Percentiles rank a stretch among this genome's conserved stretches.
Conservation (phyloP, 1,140 invertebrate species). For the Leptoteleia sp. region DNA sequence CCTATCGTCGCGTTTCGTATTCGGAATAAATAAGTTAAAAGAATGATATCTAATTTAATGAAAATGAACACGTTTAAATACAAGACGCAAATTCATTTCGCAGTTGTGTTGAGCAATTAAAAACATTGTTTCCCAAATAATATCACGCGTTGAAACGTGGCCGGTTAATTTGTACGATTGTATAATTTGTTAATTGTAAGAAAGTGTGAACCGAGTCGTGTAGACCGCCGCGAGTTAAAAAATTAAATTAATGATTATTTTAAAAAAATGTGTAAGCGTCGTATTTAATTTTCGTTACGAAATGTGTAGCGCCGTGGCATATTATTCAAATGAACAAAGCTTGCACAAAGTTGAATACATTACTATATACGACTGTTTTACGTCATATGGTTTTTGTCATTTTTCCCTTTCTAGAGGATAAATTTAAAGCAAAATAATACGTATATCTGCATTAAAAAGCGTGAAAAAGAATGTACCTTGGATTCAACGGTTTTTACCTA, state of each 20-base stretch:
- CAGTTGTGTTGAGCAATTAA: neutral
- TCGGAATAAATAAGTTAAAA: constrained; percentile 1
- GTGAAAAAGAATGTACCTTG: constrained; percentile 44
- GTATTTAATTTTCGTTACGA: constrained; percentile 35
- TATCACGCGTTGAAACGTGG: too few species aligned
- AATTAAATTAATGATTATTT: constrained; percentile 45
- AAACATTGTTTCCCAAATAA: constrained; percentile 4
- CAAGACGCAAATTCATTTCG: constrained; percentile 1
- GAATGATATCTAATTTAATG: constrained; percentile 5
- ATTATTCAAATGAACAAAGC: constrained; percentile 42
- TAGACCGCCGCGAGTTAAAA: too few species aligned
- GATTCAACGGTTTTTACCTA: constrained; percentile 48
- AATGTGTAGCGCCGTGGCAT: constrained; percentile 31
- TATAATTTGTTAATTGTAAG: too few species aligned
- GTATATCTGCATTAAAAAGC: constrained; percentile 56
- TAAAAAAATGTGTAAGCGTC: constrained; percentile 18
- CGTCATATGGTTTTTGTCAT: constrained; percentile 56
- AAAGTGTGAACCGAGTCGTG: too few species aligned
- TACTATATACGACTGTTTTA: constrained; percentile 56
- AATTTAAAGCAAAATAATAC: constrained; percentile 54
- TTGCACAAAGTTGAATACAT: constrained; percentile 49
- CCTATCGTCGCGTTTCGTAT: constrained; percentile 8
- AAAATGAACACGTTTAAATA: constrained; percentile 13
- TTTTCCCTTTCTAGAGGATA: constrained; percentile 45
- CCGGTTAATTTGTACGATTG: too few species aligned